Percentiles rank a stretch among this genome's conserved stretches.
These are phyloP conservation scores for Salminus brasiliensis DNA, from an alignment of 2,113 vertebrate genomes.

Conservation along the genomic window DNA sequence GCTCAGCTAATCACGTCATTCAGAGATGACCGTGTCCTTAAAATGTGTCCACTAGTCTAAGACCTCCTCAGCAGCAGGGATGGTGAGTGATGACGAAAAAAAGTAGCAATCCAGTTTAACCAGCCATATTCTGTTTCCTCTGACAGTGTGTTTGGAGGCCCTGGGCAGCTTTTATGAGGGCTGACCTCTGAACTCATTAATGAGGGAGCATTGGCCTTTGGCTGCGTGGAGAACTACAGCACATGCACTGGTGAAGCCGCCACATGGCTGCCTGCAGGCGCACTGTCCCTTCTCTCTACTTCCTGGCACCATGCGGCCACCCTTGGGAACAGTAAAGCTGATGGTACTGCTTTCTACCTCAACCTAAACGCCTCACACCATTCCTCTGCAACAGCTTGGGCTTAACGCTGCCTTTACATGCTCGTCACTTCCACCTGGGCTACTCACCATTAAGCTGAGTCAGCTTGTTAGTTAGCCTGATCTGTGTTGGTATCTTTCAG, in stretches of 20 bases:
- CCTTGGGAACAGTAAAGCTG: slow-evolving; percentile 36
- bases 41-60: background rate
- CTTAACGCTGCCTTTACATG: background rate
- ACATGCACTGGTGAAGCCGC: slow-evolving; percentile 15
- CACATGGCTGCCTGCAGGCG: slow-evolving; percentile 33
- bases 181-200: slow-evolving; percentile 56
- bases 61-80: background rate
- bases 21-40: background rate
- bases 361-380: background rate
- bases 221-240: slow-evolving; percentile 2
- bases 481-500: no score
- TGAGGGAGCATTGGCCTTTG: slow-evolving; percentile 37
- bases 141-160: slow-evolving; percentile 30
- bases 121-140: slow-evolving; percentile 48
- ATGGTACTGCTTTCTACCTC: slow-evolving; percentile 19
- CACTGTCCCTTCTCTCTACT: slow-evolving; percentile 30
- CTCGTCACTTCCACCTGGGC: background rate
- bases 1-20: background rate
- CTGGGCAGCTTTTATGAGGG: slow-evolving; percentile 36
- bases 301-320: slow-evolving; percentile 7
- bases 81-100: slow-evolving; percentile 6
- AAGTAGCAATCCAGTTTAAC: slow-evolving; percentile 40
- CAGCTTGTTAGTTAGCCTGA: no score
- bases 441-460: no score
- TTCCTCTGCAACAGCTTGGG: background rate